A percentile compares a stretch with the other conserved stretches of the same genome.
Evolutionary conservation across 1,140 invertebrate genomes (phyloP).

Genomic region (Heliothis virescens): DNA sequence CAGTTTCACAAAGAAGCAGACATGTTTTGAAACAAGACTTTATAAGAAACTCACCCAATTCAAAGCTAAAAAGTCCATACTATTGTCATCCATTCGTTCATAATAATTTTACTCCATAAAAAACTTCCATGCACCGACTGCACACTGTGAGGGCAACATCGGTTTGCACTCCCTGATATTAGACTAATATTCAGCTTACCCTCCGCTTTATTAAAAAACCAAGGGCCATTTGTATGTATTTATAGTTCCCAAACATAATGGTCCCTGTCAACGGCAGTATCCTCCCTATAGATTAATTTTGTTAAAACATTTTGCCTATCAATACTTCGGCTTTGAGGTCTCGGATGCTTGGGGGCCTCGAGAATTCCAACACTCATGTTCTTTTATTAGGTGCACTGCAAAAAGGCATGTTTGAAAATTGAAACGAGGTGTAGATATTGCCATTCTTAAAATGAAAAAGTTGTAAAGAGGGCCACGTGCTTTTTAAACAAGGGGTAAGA

Average conservation of each 20-base stretch:
- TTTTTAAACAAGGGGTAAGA: slow-evolving; percentile 23
- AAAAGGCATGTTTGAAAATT: slow-evolving; percentile 45
- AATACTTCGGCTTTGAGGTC: slow-evolving; percentile 45
- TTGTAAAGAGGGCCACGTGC: slow-evolving; percentile 25
- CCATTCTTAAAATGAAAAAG: slow-evolving; percentile 43
- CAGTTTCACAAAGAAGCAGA: not conserved
- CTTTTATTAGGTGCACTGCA: slow-evolving; percentile 45
- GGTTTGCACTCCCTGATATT: slow-evolving; percentile 85
- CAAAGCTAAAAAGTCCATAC: slow-evolving; percentile 51
- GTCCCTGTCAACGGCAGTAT: slow-evolving; percentile 72
- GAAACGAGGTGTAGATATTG: slow-evolving; percentile 39
- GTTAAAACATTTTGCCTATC: slow-evolving; percentile 76
- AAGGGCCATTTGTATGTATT: slow-evolving; percentile 84
- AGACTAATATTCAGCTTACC: slow-evolving; percentile 83
- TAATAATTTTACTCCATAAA: slow-evolving; percentile 59
- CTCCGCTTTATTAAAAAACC: slow-evolving; percentile 84
- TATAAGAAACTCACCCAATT: not conserved
- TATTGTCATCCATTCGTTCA: slow-evolving; percentile 57
- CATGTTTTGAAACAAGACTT: not conserved
- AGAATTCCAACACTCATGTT: slow-evolving; percentile 55
- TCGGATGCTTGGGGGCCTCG: slow-evolving; percentile 13
- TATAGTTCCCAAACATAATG: slow-evolving; percentile 68
- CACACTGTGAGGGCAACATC: slow-evolving; percentile 77
- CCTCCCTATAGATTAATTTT: slow-evolving; percentile 81
- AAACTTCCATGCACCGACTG: slow-evolving; percentile 59